These are phyloP conservation scores for Petrocephalus sullivani DNA, from an alignment of 2,797 vertebrate species.

Conservation along the genomic window DNA sequence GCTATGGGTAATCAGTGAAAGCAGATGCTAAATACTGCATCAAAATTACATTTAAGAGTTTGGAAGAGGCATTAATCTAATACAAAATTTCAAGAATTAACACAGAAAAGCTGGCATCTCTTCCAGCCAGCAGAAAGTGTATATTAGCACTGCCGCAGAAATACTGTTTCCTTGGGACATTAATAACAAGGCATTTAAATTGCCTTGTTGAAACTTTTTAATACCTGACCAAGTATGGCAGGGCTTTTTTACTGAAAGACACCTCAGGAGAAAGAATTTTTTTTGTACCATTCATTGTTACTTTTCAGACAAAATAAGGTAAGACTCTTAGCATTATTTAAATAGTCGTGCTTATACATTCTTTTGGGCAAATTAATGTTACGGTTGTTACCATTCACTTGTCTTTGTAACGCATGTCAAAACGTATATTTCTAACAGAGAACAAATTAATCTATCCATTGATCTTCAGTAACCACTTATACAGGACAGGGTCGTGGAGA, in stretches of 20 bases:
- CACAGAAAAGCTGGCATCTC: neutral
- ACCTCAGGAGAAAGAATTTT: neutral
- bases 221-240: neutral
- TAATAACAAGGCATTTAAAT: slow-evolving; percentile 7
- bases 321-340: neutral
- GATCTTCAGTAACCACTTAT: neutral
- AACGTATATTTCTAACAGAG: neutral
- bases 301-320: neutral
- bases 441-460: neutral
- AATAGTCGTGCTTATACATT: neutral
- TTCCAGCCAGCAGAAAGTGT: neutral
- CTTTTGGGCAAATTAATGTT: neutral
- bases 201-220: neutral
- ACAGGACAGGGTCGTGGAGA: neutral
- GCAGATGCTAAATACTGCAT: neutral
- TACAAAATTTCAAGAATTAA: neutral
- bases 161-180: neutral
- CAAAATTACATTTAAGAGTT: neutral
- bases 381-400: neutral
- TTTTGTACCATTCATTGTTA: neutral
- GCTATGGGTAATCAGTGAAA: neutral
- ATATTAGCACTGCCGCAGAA: neutral
- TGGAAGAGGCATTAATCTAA: neutral
- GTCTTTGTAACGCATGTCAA: neutral
- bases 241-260: neutral